Conservation (phyloP, 2,888 invertebrate species). For the Coenonympha glycerion region DNA sequence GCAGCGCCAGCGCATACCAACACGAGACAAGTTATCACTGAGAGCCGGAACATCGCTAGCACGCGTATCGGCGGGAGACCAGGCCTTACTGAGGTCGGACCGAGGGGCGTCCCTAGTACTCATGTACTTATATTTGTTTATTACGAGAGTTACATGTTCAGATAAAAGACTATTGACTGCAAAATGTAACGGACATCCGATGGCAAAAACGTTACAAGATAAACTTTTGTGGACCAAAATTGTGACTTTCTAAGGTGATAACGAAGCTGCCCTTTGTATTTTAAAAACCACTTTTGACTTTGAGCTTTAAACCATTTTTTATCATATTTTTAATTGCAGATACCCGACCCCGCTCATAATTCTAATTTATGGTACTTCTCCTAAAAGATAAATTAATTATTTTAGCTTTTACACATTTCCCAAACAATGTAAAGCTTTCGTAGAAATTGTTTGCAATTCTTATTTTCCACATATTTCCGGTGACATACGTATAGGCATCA, state of each 20-base stretch:
- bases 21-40: slow-evolving; percentile 39
- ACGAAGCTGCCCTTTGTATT: background rate
- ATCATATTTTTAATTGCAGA: too few relatives aligned
- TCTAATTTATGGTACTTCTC: too few relatives aligned
- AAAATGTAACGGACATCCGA: slow-evolving; percentile 38
- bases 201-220: slow-evolving; percentile 16
- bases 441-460: too few relatives aligned
- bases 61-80: background rate
- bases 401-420: too few relatives aligned
- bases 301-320: too few relatives aligned
- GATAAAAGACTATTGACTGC: slow-evolving; percentile 57
- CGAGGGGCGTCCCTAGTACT: slow-evolving; percentile 31
- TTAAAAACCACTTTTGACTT: too few relatives aligned
- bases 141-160: slow-evolving; percentile 32
- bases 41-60: slow-evolving; percentile 36
- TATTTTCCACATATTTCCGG: too few relatives aligned
- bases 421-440: too few relatives aligned
- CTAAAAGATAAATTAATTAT: too few relatives aligned
- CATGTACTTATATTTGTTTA: too few relatives aligned
- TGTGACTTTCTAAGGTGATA: slow-evolving; percentile 5
- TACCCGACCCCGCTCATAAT: too few relatives aligned
- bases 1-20: slow-evolving; percentile 46
- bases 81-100: background rate
- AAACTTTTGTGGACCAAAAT: slow-evolving; percentile 4
- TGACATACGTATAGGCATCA: too few relatives aligned